Evolutionary conservation across 1,140 invertebrate species (phyloP).

Genomic region (Sitophilus oryzae): DNA sequence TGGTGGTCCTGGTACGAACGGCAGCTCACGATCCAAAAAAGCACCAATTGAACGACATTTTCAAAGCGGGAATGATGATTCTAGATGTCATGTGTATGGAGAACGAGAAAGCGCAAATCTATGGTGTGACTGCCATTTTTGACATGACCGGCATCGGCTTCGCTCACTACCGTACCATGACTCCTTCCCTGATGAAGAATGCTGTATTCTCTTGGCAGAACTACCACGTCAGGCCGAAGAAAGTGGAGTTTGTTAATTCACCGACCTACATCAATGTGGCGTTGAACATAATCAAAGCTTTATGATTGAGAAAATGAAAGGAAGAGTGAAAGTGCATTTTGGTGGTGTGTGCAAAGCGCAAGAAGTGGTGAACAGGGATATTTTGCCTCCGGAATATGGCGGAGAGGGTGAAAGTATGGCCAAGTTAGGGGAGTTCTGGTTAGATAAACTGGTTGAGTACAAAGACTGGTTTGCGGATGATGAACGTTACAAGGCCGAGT

Average conservation of each 20-base stretch:
- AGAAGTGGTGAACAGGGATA: slow-evolving; percentile 45
- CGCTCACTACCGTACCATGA: slow-evolving; percentile 56
- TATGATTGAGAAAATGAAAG: slow-evolving; percentile 61
- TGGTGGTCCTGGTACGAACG: slow-evolving; percentile 53
- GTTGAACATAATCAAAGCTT: slow-evolving; percentile 64
- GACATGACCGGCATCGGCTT: slow-evolving; percentile 54
- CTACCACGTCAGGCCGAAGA: slow-evolving; percentile 62
- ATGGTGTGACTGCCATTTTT: slow-evolving; percentile 55
- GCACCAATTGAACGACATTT: slow-evolving; percentile 52
- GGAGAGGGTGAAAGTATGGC: slow-evolving; percentile 49
- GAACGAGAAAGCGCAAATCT: slow-evolving; percentile 49
- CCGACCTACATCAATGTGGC: slow-evolving; percentile 62
- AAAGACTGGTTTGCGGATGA: slow-evolving; percentile 53
- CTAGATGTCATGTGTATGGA: slow-evolving; percentile 51
- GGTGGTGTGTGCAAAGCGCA: slow-evolving; percentile 43
- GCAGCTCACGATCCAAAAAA: slow-evolving; percentile 52
- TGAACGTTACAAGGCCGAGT: slow-evolving; percentile 50
- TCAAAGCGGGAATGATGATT: slow-evolving; percentile 55
- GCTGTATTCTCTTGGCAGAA: slow-evolving; percentile 61
- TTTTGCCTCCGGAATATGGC: slow-evolving; percentile 57
- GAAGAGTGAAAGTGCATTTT: slow-evolving; percentile 51
- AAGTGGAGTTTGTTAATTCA: slow-evolving; percentile 65
- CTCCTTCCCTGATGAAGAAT: slow-evolving; percentile 51
- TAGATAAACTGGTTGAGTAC: slow-evolving; percentile 46
- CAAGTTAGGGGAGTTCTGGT: slow-evolving; percentile 54